A percentile compares a stretch with the other conserved stretches of the same genome.
Conservation (phyloP, 2,888 invertebrate species). For the Aethes cnicana region DNA sequence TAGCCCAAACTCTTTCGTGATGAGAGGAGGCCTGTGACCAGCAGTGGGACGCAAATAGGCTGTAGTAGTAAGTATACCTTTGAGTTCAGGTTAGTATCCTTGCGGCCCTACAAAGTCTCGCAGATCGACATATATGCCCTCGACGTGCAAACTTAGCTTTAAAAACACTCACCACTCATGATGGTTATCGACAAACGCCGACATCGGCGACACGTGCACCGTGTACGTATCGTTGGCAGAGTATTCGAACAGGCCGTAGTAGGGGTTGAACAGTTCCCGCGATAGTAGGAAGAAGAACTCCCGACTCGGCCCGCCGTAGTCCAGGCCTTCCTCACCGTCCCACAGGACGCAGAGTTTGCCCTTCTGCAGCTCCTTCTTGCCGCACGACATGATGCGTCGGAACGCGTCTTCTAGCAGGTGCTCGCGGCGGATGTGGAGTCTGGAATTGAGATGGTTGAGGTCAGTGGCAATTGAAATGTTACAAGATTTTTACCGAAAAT, state of each 20-base stretch:
- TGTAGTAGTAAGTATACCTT: no score
- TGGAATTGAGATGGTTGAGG: conserved; percentile 64
- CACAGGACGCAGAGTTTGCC: conserved; percentile 96
- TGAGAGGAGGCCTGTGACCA: no score
- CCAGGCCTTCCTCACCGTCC: conserved; percentile 97
- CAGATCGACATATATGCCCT: no score
- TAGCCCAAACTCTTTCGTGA: no score
- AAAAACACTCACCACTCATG: conserved; percentile 91
- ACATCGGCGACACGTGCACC: conserved; percentile 97
- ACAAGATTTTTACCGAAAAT: no score
- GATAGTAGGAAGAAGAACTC: conserved; percentile 99
- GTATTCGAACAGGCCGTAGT: conserved; percentile 98
- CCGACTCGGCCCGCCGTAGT: conserved; percentile 98
- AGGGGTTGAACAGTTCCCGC: conserved; percentile 98
- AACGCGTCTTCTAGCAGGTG: conserved; percentile 98
- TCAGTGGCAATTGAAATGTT: no score
- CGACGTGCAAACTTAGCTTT: no score
- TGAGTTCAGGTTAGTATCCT: no score
- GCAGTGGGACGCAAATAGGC: no score
- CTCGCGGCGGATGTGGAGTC: conserved; percentile 95
- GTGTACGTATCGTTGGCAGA: conserved; percentile 99
- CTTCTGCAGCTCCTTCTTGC: conserved; percentile 96
- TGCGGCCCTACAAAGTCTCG: no score
- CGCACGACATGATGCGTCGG: conserved; percentile 97
- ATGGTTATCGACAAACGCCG: conserved; percentile 97